Conservation (phyloP, 2,888 invertebrate genomes). For the Biston betularia region DNA sequence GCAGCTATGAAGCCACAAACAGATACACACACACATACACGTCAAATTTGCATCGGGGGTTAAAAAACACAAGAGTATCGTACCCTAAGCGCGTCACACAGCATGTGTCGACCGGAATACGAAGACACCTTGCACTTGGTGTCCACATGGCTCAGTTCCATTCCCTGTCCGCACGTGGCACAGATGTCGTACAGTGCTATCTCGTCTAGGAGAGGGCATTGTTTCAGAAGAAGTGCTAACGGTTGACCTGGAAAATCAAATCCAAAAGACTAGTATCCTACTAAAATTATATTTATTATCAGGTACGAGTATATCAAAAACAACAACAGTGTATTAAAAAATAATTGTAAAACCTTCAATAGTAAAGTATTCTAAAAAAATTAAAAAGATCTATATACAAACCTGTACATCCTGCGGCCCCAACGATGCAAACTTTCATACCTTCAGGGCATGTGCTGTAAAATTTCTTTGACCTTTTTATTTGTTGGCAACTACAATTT, state of each 20-base stretch:
- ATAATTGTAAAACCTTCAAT: too few relatives aligned
- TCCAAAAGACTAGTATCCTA: not conserved
- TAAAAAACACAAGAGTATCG: too few relatives aligned
- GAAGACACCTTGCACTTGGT: constrained; percentile 78
- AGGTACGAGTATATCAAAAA: too few relatives aligned
- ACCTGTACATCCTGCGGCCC: constrained; percentile 84
- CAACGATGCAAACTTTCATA: constrained; percentile 85
- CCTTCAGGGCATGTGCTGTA: constrained; percentile 69
- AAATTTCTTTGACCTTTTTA: constrained; percentile 15
- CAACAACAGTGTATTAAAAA: too few relatives aligned
- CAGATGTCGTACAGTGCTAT: constrained; percentile 76
- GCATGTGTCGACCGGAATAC: constrained; percentile 74
- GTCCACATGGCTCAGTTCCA: constrained; percentile 81
- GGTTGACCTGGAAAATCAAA: constrained; percentile 68
- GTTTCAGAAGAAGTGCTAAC: constrained; percentile 75
- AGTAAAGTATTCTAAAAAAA: not conserved
- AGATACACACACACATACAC: too few relatives aligned
- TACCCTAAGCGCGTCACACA: constrained; percentile 76
- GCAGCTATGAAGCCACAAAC: too few relatives aligned
- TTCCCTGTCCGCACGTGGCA: constrained; percentile 75
- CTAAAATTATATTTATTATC: too few relatives aligned
- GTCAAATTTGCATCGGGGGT: too few relatives aligned
- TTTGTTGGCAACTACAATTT: not conserved
- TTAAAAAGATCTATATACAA: constrained; percentile 17
- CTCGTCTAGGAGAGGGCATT: constrained; percentile 78